Conservation (phyloP, 2,888 invertebrate species). For the Drosophila neutralis region DNA sequence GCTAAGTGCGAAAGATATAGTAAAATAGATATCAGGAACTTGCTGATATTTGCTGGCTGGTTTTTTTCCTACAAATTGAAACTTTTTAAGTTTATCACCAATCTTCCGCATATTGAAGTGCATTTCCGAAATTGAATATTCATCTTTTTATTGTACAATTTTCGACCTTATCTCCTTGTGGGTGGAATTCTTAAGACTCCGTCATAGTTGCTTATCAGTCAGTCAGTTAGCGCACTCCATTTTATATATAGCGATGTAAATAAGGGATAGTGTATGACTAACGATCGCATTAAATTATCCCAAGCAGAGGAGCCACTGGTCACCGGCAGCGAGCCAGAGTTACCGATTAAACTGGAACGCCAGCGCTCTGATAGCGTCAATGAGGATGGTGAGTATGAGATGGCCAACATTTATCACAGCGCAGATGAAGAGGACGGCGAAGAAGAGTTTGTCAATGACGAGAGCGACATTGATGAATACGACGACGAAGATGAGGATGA, state of each 20-base stretch:
- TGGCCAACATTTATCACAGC: constrained; percentile 25
- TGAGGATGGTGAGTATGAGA: constrained; percentile 31
- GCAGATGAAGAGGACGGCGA: constrained; percentile 35
- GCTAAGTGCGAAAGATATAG: too few species aligned
- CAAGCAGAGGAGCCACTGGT: constrained; percentile 48
- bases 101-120: too few species aligned
- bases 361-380: constrained; percentile 37
- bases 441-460: constrained; percentile 34
- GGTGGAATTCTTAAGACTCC: not conserved
- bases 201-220: not conserved
- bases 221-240: not conserved
- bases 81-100: too few species aligned
- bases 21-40: too few species aligned
- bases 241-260: not conserved
- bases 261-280: not conserved
- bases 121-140: too few species aligned
- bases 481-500: constrained; percentile 41
- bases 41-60: too few species aligned
- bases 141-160: not conserved
- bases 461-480: constrained; percentile 42
- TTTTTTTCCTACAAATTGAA: too few species aligned
- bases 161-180: not conserved
- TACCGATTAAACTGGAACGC: constrained; percentile 57
- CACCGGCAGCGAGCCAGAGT: constrained; percentile 31
- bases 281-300: not conserved